Base-by-base conservation (phyloP, 1,140 invertebrate genomes). In the Drosophila mauritiana region DNA sequence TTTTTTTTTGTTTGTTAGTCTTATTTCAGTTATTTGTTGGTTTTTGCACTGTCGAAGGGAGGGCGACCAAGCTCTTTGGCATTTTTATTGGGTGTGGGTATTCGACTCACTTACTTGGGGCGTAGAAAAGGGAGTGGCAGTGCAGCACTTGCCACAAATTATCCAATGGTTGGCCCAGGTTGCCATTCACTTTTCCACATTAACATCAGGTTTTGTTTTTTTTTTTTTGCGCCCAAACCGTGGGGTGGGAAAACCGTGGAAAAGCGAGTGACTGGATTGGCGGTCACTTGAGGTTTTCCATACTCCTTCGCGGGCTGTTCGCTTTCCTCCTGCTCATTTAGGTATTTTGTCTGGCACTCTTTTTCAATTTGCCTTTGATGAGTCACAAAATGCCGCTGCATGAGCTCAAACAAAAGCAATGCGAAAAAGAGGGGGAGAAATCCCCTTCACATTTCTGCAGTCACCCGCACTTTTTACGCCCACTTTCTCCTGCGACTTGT, bases 121-220 rank as follows among this genome's bases (percentile, higher is more conserved):
- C 52, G 70, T 25, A 64, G 61, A 61, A 45, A 56, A 48, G 49
- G 73, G 56, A 53, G 69, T 73, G 69, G 56, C 57, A 39, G 17
- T 57, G 56, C 73, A 67, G 73, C 57, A 76, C 72, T 76, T 76
- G 73, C 73, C 65, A 70, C 74, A 77, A 77, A 77, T 78, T 78
- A 77, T 77, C 74, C 74, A 69, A 54, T 67, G 54, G 39, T 22
- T 56, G 73, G 56, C 25, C 73, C 73, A 58, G 72, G 56, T 77
- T 77, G 74, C 74, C 74, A 78, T 78, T 78, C 74, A 78, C 74
- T 78, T 78, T 78, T 77, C 70, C 70, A 39, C 49, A 74, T 70
- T 74, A 74, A 74, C 57, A 63, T 56, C 34, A 57, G 37, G 56
- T 42, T 52, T 31, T 31, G 0, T 6, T 27, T 27, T 6, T 0